Conservation (phyloP, 2,113 vertebrate genomes). For the Sitta europaea region DNA sequence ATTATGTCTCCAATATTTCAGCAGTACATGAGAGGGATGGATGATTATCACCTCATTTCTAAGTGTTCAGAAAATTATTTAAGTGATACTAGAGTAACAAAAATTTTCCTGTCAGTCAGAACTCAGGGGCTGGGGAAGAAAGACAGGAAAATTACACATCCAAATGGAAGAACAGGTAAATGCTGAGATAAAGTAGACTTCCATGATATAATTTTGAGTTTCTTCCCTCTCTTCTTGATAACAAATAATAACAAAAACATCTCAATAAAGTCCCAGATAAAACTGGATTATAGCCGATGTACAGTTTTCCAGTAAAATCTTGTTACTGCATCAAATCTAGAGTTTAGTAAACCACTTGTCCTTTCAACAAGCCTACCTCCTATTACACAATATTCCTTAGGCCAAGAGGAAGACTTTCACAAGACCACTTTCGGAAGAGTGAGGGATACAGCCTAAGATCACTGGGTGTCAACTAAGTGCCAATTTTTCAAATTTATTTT, state of each 20-base stretch:
- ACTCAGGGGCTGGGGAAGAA: background rate
- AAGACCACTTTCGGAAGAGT: background rate
- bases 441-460: background rate
- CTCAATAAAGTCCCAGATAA: background rate
- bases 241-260: background rate
- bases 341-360: background rate
- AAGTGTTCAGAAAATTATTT: slow-evolving; percentile 46
- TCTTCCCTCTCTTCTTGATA: background rate
- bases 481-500: background rate
- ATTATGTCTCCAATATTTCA: slow-evolving; percentile 12
- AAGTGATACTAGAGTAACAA: slow-evolving; percentile 39
- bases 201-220: background rate
- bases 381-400: background rate
- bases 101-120: slow-evolving; percentile 9
- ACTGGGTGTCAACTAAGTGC: background rate
- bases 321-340: background rate
- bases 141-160: slow-evolving; percentile 14
- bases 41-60: slow-evolving; percentile 40
- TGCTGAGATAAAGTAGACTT: background rate
- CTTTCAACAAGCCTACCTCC: background rate
- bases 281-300: background rate
- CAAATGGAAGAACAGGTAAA: background rate
- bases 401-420: background rate
- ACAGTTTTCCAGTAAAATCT: background rate
- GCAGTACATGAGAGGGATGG: background rate